A percentile compares a stretch with the other conserved stretches of the same genome.
Evolutionary conservation across 2,113 vertebrate species (phyloP).

Genomic region (Melozone crissalis): DNA sequence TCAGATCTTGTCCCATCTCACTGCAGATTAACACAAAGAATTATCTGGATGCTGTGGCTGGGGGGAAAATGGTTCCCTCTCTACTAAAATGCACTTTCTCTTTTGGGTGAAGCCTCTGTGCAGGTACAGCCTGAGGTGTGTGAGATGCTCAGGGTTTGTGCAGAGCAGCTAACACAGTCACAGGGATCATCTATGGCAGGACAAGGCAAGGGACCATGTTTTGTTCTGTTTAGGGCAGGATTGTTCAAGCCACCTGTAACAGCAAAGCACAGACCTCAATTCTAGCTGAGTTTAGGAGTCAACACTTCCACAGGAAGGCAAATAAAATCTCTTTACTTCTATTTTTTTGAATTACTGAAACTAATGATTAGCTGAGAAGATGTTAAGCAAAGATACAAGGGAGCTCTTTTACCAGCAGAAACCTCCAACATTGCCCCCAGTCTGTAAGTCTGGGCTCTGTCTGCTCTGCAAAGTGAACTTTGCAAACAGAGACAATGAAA

Average conservation of each 20-base stretch:
- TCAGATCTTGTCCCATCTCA: background rate
- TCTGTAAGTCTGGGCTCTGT: background rate
- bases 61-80: background rate
- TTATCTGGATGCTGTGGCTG: background rate
- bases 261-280: background rate
- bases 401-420: background rate
- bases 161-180: rapidly evolving
- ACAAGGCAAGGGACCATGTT: background rate
- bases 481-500: background rate
- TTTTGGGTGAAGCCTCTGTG: background rate
- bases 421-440: background rate
- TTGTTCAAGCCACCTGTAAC: background rate
- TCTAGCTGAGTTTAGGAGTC: background rate
- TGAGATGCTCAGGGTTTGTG: background rate
- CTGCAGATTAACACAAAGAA: background rate
- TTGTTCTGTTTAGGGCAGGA: background rate
- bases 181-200: background rate
- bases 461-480: background rate
- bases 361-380: background rate
- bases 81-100: rapidly evolving
- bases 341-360: background rate
- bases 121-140: background rate
- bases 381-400: background rate
- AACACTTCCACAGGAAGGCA: background rate
- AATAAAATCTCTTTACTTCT: background rate